A percentile compares a stretch with the other conserved stretches of the same genome.
These are phyloP conservation scores for Lepidocyrtoides sp. DNA, from an alignment of 2,888 invertebrate species.

Conservation along the genomic window DNA sequence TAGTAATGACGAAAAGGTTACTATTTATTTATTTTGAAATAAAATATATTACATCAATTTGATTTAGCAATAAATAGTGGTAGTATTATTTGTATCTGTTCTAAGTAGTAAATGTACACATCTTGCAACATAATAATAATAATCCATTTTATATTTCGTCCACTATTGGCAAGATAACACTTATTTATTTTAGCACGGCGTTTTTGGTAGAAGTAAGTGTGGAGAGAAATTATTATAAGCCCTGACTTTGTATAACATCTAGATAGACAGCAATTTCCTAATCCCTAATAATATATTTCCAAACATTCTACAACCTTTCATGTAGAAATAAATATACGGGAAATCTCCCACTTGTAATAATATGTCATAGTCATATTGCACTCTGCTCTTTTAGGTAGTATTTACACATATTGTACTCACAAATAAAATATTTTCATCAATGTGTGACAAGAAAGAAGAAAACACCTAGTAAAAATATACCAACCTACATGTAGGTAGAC, in stretches of 20 bases:
- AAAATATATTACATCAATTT: background rate
- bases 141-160: conserved; percentile 29
- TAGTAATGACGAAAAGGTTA: background rate
- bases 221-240: background rate
- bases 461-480: too few species aligned
- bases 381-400: too few species aligned
- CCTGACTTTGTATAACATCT: background rate
- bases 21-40: background rate
- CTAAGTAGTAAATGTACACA: conserved; percentile 24
- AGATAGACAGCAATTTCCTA: background rate
- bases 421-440: too few species aligned
- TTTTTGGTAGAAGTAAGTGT: background rate
- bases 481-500: too few species aligned
- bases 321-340: background rate
- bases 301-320: background rate
- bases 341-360: background rate
- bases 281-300: conserved; percentile 21
- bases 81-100: background rate
- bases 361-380: too few species aligned
- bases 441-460: too few species aligned
- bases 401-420: too few species aligned
- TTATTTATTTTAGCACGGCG: background rate
- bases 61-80: background rate
- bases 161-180: background rate
- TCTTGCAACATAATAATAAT: conserved; percentile 62